Base-by-base conservation (phyloP, 2,888 invertebrate species). In the Sphaerophoria rueppellii region DNA sequence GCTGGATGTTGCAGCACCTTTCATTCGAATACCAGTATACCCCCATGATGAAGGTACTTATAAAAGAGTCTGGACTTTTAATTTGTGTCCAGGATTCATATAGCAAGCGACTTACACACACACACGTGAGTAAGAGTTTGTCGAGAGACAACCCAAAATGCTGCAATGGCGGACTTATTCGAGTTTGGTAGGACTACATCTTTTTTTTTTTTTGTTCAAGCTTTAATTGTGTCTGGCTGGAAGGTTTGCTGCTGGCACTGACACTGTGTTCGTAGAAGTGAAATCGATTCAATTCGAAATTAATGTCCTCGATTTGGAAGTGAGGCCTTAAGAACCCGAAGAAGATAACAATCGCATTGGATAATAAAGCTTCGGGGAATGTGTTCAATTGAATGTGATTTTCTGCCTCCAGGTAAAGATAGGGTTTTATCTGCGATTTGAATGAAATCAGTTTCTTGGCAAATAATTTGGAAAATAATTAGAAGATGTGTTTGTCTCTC, bases 251-350 rank as follows among this genome's bases (percentile, higher is more conserved):
- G n/a, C 48, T 70, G 73, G 79, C 73, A 11, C 48, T 70, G 73
- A 73, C 73, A 57, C 24, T 46, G 54, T 69, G 63, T 57, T 37
- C 16, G 70, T 55, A 34, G 48, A 52, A 60, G 58, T 34, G 37
- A 60, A 65, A 83, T 83, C 80, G 80, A 83, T 83, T 80, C 67
- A 70, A 69, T 80, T 71, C 54, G 32, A 61, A 80, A 80, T 80
- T 71, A 80, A 83, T 80, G 83, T 83, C 80, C 83, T 83, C 75
- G 80, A 67, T 75, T 37, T 43, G 34, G 35, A 32, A 37, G 34
- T 2, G 24, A 24, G 24, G 24, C 24, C 24, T 2, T 1, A 24
- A 24, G 12, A 75, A 46, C 37, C 72, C 57, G 69, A 46, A 24
- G 24, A 43, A 75, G 80, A 75, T 83, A 55, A 35, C 60, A 75